These are phyloP conservation scores for Octodon degus DNA, from an alignment of 2,113 vertebrate species.

Conservation along the genomic window DNA sequence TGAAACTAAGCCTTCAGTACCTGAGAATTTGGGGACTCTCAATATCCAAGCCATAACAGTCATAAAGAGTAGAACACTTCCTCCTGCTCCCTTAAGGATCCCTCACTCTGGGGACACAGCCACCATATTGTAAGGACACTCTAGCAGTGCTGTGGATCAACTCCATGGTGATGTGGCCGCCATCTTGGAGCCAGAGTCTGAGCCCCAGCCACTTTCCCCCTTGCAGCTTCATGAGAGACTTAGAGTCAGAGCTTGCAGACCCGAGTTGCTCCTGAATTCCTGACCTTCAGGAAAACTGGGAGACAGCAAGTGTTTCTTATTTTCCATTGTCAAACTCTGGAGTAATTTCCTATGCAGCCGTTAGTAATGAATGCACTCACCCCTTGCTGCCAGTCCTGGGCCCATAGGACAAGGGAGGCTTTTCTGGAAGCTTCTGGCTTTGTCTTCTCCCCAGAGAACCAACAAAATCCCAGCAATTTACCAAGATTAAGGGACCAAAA, in stretches of 20 bases:
- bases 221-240: not conserved
- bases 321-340: not conserved
- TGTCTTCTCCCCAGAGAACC: constrained; percentile 2
- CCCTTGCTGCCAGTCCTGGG: not conserved
- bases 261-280: not conserved
- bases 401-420: not conserved
- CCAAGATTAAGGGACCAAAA: constrained; percentile 47
- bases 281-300: not conserved
- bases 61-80: not conserved
- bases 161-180: not conserved
- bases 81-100: not conserved
- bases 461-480: constrained; percentile 40
- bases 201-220: not conserved
- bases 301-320: not conserved
- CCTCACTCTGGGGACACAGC: not conserved
- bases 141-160: not conserved
- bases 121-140: not conserved
- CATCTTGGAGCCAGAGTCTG: not conserved
- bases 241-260: not conserved
- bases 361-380: not conserved
- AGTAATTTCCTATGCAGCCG: not conserved
- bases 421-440: not conserved
- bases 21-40: not conserved
- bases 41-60: not conserved
- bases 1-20: not conserved